Conservation (phyloP, 2,888 invertebrate species). For the Scaptomyza tumidula region DNA sequence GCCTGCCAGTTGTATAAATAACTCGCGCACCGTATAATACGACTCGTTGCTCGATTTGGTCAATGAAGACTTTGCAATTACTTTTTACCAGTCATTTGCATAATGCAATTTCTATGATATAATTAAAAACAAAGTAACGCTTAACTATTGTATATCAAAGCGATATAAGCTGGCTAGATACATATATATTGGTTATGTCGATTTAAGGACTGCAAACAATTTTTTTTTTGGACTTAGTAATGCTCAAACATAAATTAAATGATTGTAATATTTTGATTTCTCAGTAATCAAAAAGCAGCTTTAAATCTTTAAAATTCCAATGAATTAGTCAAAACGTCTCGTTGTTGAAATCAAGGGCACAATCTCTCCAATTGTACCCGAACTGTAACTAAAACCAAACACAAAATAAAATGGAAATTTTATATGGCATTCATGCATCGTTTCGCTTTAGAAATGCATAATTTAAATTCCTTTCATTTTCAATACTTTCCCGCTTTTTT, state of each 20-base stretch:
- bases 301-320: too few species aligned
- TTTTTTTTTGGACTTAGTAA: too few species aligned
- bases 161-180: neutral
- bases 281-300: too few species aligned
- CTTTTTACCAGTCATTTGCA: slow-evolving; percentile 14
- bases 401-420: neutral
- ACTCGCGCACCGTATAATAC: slow-evolving; percentile 50
- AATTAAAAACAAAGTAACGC: neutral
- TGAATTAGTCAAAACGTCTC: neutral
- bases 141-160: neutral
- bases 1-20: slow-evolving; percentile 30
- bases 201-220: too few species aligned
- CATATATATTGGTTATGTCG: neutral
- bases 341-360: neutral
- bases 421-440: neutral
- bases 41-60: slow-evolving; percentile 38
- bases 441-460: neutral
- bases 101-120: slow-evolving; percentile 9
- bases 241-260: too few species aligned
- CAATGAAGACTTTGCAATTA: slow-evolving; percentile 29
- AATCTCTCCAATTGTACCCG: neutral
- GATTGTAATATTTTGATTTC: too few species aligned
- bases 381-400: too few species aligned
- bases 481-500: neutral
- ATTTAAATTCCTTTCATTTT: neutral